Evolutionary conservation across 1,140 invertebrate genomes (phyloP).

Genomic region (Pseudomyrmex cubaensis): DNA sequence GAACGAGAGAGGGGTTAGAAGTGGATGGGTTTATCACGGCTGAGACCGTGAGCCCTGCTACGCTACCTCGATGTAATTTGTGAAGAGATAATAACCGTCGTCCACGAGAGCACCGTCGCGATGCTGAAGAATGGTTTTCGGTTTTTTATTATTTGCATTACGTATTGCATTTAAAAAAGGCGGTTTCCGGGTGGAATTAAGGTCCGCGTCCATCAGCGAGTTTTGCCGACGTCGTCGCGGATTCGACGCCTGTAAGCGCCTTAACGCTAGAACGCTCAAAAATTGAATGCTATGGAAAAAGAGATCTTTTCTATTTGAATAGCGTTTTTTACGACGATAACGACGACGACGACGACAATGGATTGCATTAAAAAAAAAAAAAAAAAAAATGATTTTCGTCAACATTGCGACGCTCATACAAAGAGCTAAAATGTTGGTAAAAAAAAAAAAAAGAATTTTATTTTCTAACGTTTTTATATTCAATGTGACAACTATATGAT

Average conservation of each 20-base stretch:
- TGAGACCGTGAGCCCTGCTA: conserved; percentile 58
- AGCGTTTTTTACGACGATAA: no score
- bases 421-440: no score
- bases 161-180: conserved; percentile 73
- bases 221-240: conserved; percentile 4
- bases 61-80: conserved; percentile 68
- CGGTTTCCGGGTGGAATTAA: conserved; percentile 60
- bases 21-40: conserved; percentile 68
- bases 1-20: conserved; percentile 21
- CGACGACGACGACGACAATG: no score
- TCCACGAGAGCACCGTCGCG: conserved; percentile 30
- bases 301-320: not conserved
- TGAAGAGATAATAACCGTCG: conserved; percentile 72
- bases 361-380: no score
- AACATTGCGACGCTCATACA: no score
- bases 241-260: conserved; percentile 1
- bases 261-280: conserved; percentile 12
- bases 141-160: conserved; percentile 66
- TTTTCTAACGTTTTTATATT: no score
- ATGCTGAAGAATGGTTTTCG: conserved; percentile 24
- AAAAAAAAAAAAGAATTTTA: no score
- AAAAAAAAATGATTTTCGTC: no score
- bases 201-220: conserved; percentile 18
- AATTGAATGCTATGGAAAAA: conserved; percentile 7
- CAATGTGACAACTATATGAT: no score